Evolutionary conservation across 1,140 invertebrate genomes (phyloP), one percentile per base, ranked within the genome.

Genomic region (Mizuhopecten yessoensis): DNA sequence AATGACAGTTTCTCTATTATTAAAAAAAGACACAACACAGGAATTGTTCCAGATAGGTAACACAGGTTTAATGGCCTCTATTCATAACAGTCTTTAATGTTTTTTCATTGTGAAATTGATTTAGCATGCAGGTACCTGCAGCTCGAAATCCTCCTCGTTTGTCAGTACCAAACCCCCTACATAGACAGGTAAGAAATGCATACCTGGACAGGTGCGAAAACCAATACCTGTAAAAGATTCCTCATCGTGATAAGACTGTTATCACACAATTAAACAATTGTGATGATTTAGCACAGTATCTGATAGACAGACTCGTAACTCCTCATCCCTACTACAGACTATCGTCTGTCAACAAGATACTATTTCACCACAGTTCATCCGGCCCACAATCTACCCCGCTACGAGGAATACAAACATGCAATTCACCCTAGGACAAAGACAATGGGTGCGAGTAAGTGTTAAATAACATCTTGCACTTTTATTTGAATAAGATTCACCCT

Each of bases 251-350:
- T 75, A 75, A 75, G n/a, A 75, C 5, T 29, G 1, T 75, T 29
- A 75, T 75, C 57, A 75, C 57, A 75, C 57, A 75, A 75, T 75
- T 29, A 75, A 75, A 75, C 57, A 75, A 75, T 75, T 75, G 57
- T 75, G 57, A 75, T 75, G 57, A 75, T 75, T 49, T 49, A 49
- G 20, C 45, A 49, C 13, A 23, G 45, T 49, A 49, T 49, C 45
- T 49, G 45, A 20, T 49, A 49, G 11, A 49, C n/a, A 75, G 57
- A 7, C 57, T 7, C 5, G 23, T 7, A n/a, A n/a, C n/a, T 75
- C 57, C 57, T 75, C 57, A 75, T 75, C 57, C 23, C 57, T 29
- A 75, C 11, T 2, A 75, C 57, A 75, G n/a, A 75, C 57, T n/a
- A 75, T 75, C 57, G 23, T 75, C 23, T 75, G 23, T 75, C 0